Percentiles rank a stretch among this genome's conserved stretches.
Conservation (phyloP, 2,797 vertebrate genomes). For the Smutsia gigantea region DNA sequence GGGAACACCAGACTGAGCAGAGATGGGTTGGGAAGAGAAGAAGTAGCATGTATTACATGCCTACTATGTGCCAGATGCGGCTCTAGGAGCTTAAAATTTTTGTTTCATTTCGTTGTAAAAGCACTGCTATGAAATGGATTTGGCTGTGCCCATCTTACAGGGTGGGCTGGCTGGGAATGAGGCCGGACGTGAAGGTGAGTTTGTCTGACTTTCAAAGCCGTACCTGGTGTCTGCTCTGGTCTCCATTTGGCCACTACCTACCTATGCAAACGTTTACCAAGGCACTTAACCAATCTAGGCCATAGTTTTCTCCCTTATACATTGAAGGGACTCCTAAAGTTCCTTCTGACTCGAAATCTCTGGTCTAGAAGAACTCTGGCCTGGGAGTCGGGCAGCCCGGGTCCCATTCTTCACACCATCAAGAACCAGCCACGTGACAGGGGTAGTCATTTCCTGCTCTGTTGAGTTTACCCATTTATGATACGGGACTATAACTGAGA, state of each 20-base stretch:
- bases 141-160: not conserved
- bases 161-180: not conserved
- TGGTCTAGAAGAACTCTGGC: not conserved
- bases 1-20: not conserved
- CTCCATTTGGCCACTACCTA: not conserved
- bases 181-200: not conserved
- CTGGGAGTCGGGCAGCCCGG: not conserved
- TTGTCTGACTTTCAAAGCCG: not conserved
- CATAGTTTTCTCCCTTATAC: not conserved
- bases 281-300: not conserved
- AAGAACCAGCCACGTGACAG: not conserved
- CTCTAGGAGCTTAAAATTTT: not conserved
- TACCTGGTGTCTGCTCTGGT: fast-evolving
- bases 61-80: not conserved
- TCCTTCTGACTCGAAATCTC: not conserved
- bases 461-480: not conserved
- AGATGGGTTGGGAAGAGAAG: not conserved
- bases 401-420: not conserved
- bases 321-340: not conserved
- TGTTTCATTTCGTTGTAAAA: not conserved
- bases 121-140: too few relatives aligned
- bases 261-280: not conserved
- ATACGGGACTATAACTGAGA: not conserved
- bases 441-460: not conserved
- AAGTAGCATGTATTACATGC: fast-evolving